Conservation (phyloP, 1,140 invertebrate species). For the Hyposmocoma kahamanoa region DNA sequence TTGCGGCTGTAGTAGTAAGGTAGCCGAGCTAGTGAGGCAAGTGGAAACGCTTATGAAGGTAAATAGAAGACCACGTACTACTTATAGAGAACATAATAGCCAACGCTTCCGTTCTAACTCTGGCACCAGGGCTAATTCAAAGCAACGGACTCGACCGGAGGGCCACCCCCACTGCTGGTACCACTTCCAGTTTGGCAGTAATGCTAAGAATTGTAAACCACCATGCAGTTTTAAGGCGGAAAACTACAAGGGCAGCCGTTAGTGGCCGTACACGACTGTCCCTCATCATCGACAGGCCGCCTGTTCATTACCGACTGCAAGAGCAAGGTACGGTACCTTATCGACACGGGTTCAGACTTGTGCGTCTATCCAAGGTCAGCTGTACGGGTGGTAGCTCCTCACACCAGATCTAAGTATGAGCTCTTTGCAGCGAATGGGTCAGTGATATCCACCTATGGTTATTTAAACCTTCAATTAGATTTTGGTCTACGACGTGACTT, state of each 20-base stretch:
- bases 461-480: slow-evolving; percentile 24
- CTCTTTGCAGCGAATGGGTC: slow-evolving; percentile 30
- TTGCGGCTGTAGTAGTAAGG: neutral
- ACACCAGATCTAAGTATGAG: slow-evolving; percentile 12
- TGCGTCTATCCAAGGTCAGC: slow-evolving; percentile 29
- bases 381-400: slow-evolving; percentile 9
- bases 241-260: slow-evolving; percentile 23
- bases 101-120: neutral
- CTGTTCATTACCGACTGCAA: slow-evolving; percentile 21
- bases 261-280: slow-evolving; percentile 25
- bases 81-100: neutral
- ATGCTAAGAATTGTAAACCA: neutral
- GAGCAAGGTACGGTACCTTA: slow-evolving; percentile 19
- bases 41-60: neutral
- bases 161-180: slow-evolving; percentile 2
- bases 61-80: neutral
- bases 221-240: slow-evolving; percentile 12
- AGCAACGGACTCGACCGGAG: neutral
- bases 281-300: slow-evolving; percentile 19
- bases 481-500: slow-evolving; percentile 40
- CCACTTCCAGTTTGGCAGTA: neutral
- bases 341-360: slow-evolving; percentile 33
- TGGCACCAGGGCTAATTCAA: neutral
- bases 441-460: slow-evolving; percentile 45
- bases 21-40: neutral